A percentile compares a stretch with the other conserved stretches of the same genome.
phyloP scores from a whole-genome alignment of 2,113 vertebrate genomes.

The Psophia crepitans region DNA sequence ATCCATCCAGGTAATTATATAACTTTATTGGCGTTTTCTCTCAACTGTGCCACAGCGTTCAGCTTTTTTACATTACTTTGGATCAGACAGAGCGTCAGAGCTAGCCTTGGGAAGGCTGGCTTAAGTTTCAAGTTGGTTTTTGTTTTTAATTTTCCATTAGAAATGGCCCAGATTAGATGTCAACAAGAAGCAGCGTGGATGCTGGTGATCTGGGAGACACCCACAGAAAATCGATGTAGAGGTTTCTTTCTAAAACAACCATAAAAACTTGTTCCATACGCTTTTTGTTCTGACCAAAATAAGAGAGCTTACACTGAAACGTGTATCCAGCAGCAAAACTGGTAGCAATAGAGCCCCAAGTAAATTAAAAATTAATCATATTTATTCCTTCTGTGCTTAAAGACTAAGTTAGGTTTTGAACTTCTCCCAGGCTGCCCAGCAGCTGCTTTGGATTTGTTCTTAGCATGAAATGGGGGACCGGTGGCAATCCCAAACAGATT shows the following conservation, averaged over 20 bases:
- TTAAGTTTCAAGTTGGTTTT: background rate
- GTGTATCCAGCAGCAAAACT: background rate
- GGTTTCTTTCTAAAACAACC: background rate
- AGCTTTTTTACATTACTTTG: background rate
- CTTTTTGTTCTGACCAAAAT: background rate
- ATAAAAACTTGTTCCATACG: background rate
- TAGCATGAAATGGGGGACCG: background rate
- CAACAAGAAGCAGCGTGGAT: background rate
- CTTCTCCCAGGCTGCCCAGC: background rate
- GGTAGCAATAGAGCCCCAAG: background rate
- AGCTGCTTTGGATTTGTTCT: background rate
- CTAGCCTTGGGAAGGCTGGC: background rate
- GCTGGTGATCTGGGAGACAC: background rate
- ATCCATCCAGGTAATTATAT: background rate
- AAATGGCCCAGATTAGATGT: background rate
- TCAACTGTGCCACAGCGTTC: background rate
- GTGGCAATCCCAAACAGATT: background rate
- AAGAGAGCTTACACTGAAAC: background rate
- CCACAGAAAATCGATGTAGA: accelerated
- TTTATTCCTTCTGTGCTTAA: background rate
- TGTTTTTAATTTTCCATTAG: background rate
- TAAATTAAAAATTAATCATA: background rate
- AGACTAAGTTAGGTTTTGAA: background rate
- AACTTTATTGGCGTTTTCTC: background rate
- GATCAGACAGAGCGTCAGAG: background rate